Evolutionary conservation across 35 echinoderm and acorn worm genomes (phyloP), one percentile per base, ranked within the genome.

Genomic region (Apostichopus japonicus): DNA sequence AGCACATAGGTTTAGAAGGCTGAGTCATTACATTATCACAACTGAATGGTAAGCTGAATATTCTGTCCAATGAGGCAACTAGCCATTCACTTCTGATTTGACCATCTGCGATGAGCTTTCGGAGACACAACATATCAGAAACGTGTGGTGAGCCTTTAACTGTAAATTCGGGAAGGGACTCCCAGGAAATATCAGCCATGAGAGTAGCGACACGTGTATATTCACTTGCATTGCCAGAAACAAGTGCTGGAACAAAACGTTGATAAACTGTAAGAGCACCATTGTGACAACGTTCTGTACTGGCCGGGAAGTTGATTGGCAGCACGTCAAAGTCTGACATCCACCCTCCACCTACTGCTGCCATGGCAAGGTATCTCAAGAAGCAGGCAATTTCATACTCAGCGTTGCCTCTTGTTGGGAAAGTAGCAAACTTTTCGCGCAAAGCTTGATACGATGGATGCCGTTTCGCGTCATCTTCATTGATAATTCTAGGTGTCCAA

Each of bases 281-380:
- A 4, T 53, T n/a, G 67, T 89, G 57, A 10, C 27, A 65, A 23
- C 23, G 86, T 13, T 75, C 61, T 16, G 51, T 72, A 23, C 86
- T 72, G 0, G 22, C 65, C 6, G 8, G 22, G 16, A 89, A 5
- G 10, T 25, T 5, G 6, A 72, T 23, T 6, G 86, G 86, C 16
- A 89, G 63, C 4, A 89, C 23, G 16, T 89, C 86, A 27, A 27
- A 72, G 24, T 89, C 86, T 19, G 61, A 72, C 86, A 89, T 33
- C 86, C 86, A 89, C 22, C 86, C 86, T 5, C 86, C 86, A 14
- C 86, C 86, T 8, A 89, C 86, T 16, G 23, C 24, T 5, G 86
- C 86, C 86, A 89, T 89, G 3, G 86, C 86, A 57, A 89, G 21
- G 24, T 89, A 63, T 24, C 86, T 67, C 22, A 89, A 16, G 16